These are phyloP conservation scores for Tromatobia lineatoria DNA, from an alignment of 2,888 invertebrate genomes.

Conservation along the genomic window DNA sequence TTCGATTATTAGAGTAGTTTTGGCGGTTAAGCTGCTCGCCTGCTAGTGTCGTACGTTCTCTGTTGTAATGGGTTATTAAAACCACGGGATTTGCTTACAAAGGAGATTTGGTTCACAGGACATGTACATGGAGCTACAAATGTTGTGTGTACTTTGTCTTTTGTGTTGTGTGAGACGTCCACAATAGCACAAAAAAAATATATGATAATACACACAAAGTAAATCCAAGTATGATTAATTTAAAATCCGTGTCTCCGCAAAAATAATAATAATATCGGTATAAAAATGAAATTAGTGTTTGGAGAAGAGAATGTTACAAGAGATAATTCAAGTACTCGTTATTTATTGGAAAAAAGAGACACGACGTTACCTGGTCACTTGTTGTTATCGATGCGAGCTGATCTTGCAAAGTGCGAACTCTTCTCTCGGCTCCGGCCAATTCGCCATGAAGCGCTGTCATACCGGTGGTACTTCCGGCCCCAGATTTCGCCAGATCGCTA, in stretches of 20 bases:
- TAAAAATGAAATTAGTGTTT: slow-evolving; percentile 6
- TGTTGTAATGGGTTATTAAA: slow-evolving; percentile 4
- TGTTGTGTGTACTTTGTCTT: slow-evolving; percentile 54
- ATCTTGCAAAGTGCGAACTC: slow-evolving; percentile 88
- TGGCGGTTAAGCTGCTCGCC: neutral
- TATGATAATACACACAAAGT: slow-evolving; percentile 36
- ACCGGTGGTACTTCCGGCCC: slow-evolving; percentile 83
- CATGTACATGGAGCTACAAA: slow-evolving; percentile 36
- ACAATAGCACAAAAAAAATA: neutral
- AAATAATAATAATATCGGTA: neutral
- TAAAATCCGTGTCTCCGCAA: neutral
- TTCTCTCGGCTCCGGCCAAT: slow-evolving; percentile 87
- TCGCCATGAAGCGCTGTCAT: slow-evolving; percentile 85
- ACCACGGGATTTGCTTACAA: slow-evolving; percentile 4
- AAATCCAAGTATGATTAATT: slow-evolving; percentile 12
- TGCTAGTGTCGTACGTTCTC: neutral
- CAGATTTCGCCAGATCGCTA: slow-evolving; percentile 88
- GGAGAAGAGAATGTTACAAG: slow-evolving; percentile 52
- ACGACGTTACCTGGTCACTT: slow-evolving; percentile 79
- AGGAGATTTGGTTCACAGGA: slow-evolving; percentile 9
- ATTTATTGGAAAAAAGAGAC: neutral
- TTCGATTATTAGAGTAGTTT: too few species aligned
- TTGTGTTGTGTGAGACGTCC: slow-evolving; percentile 46
- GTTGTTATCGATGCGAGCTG: slow-evolving; percentile 85
- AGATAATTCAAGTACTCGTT: slow-evolving; percentile 20